phyloP scores from a whole-genome alignment of 2,797 vertebrate genomes.

The Eupleurogrammus muticus region DNA sequence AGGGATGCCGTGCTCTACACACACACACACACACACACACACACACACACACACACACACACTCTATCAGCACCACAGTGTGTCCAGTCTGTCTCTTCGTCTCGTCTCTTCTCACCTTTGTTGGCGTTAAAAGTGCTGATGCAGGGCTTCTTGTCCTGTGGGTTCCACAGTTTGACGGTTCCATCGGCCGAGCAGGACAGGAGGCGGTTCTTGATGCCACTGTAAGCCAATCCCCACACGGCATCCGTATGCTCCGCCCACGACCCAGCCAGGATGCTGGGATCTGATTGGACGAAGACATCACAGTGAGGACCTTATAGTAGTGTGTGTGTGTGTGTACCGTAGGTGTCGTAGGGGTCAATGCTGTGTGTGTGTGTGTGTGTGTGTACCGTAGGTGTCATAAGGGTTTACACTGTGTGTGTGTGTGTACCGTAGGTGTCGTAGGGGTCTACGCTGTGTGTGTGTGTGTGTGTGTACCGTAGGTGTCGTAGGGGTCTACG shows the following conservation, averaged over 20 bases:
- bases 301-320: too few species aligned
- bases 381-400: too few species aligned
- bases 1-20: slow-evolving; percentile 91
- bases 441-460: too few species aligned
- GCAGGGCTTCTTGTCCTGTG: slow-evolving; percentile 92
- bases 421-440: too few species aligned
- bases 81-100: too few species aligned
- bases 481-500: too few species aligned
- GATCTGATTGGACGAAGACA: slow-evolving; percentile 82
- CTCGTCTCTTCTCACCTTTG: slow-evolving; percentile 78
- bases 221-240: slow-evolving; percentile 96
- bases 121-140: slow-evolving; percentile 94
- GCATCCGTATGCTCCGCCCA: slow-evolving; percentile 94
- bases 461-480: too few species aligned
- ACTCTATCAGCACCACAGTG: too few species aligned
- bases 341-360: too few species aligned
- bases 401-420: too few species aligned
- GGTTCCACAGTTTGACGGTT: slow-evolving; percentile 96
- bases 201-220: slow-evolving; percentile 95
- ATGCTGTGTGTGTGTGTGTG: too few species aligned
- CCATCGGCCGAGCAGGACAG: slow-evolving; percentile 98
- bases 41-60: not conserved
- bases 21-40: slow-evolving; percentile 28
- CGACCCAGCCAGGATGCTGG: slow-evolving; percentile 93
- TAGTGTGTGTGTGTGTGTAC: too few species aligned